Evolutionary conservation across 2,888 invertebrate species (phyloP), one percentile per base, ranked within the genome.

Genomic region (Trilocha varians): DNA sequence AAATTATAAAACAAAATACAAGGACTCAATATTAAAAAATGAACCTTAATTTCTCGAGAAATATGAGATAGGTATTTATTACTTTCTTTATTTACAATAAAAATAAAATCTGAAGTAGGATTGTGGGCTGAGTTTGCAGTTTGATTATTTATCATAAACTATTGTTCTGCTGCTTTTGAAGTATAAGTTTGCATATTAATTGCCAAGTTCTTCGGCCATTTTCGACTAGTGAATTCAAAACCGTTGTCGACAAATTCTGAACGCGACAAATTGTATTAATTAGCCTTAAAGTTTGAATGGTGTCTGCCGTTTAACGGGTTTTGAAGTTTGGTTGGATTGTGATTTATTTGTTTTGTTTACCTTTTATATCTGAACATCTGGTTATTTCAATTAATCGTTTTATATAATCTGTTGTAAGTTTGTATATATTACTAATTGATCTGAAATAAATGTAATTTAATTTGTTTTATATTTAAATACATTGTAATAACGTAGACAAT

Each of bases 161-260:
- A 70, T 70, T 73, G 71, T 70, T 65, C 65, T 46, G 49, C 47
- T 47, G 52, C 25, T 25, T 25, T 25, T 25, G 51, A 61, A 60
- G 57, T 60, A 52, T 48, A 60, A 63, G 61, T 59, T 25, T 25
- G 25, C 62, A 59, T 69, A 70, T 71, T 68, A 70, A 72, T 69
- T 65, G 58, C 59, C 48, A 52, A 62, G 61, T 65, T 65, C 57
- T 60, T 55, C 55, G 57, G 59, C 63, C 55, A 59, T 59, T 61
- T 58, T 57, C 60, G 55, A 54, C 49, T 56, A 51, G 47, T 52
- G 52, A 61, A 61, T 61, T 58, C 52, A 55, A 49, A 48, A 47
- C 46, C 50, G 51, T 46, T 52, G 52, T 43, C 48, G 48, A 59
- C 52, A 49, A 57, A 56, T 56, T 53, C 42, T 41, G 42, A 53